Percentiles rank a stretch among this genome's conserved stretches.
Evolutionary conservation across 2,113 vertebrate species (phyloP).

Genomic region (Anarhynchus alexandrinus): DNA sequence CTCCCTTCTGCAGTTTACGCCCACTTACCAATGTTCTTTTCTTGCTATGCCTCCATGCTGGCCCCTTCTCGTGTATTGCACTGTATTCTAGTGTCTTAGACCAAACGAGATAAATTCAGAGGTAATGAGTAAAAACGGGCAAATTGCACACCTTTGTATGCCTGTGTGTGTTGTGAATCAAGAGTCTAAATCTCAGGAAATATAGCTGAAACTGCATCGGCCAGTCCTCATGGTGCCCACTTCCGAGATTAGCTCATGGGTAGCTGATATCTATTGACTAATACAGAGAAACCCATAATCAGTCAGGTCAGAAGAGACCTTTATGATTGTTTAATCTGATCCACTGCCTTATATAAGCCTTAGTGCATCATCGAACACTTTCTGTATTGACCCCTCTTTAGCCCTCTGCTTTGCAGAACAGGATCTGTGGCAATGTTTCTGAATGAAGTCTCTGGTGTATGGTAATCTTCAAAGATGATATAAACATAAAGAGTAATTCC

Average conservation of each 20-base stretch:
- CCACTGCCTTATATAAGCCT: background rate
- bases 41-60: background rate
- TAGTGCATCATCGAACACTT: background rate
- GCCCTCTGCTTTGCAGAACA: background rate
- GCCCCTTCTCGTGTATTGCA: background rate
- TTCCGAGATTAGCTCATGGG: background rate
- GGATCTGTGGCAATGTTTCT: background rate
- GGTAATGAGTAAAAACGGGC: background rate
- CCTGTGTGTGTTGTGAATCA: background rate
- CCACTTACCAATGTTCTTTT: background rate
- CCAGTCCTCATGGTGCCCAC: background rate
- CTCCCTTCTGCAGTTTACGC: background rate
- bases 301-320: background rate
- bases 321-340: background rate
- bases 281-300: background rate
- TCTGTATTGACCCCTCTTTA: background rate
- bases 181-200: background rate
- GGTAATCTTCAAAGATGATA: background rate
- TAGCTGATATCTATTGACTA: background rate
- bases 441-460: background rate
- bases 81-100: background rate
- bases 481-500: background rate
- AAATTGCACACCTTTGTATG: background rate
- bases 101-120: background rate
- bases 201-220: background rate